Percentiles rank a stretch among this genome's conserved stretches.
phyloP scores from a whole-genome alignment of 2,888 invertebrate species.

The Sarcophaga variegata region DNA sequence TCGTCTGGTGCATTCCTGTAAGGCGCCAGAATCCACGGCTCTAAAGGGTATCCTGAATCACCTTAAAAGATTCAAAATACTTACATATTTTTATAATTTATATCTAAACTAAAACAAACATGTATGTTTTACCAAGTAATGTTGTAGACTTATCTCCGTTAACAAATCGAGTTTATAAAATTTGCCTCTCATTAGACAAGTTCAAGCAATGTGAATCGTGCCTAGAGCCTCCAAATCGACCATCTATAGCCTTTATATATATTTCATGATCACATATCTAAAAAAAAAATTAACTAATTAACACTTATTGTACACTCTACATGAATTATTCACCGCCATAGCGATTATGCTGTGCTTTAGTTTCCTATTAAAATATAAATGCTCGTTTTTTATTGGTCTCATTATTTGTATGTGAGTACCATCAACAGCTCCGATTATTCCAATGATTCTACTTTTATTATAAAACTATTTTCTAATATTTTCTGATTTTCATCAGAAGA shows the following conservation, averaged over 20 bases:
- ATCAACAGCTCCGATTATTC: too few relatives aligned
- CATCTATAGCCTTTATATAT: not conserved
- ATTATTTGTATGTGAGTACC: too few relatives aligned
- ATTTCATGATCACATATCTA: too few relatives aligned
- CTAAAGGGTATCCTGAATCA: not conserved
- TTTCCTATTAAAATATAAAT: too few relatives aligned
- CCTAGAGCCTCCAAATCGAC: not conserved
- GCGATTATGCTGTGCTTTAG: too few relatives aligned
- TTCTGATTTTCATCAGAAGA: too few relatives aligned
- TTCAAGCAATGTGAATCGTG: not conserved
- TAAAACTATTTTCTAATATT: too few relatives aligned
- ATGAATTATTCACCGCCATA: too few relatives aligned
- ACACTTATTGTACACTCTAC: too few relatives aligned
- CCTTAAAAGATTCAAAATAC: not conserved
- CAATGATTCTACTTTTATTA: too few relatives aligned
- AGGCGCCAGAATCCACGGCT: not conserved
- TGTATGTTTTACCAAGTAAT: not conserved
- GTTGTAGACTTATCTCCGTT: not conserved
- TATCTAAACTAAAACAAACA: not conserved
- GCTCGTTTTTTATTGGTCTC: too few relatives aligned
- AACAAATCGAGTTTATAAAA: not conserved
- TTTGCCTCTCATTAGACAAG: not conserved
- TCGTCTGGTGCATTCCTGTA: not conserved
- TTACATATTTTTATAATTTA: not conserved
- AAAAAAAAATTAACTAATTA: too few relatives aligned